Conservation (phyloP, 2,888 invertebrate species). For the Acleris laterana region DNA sequence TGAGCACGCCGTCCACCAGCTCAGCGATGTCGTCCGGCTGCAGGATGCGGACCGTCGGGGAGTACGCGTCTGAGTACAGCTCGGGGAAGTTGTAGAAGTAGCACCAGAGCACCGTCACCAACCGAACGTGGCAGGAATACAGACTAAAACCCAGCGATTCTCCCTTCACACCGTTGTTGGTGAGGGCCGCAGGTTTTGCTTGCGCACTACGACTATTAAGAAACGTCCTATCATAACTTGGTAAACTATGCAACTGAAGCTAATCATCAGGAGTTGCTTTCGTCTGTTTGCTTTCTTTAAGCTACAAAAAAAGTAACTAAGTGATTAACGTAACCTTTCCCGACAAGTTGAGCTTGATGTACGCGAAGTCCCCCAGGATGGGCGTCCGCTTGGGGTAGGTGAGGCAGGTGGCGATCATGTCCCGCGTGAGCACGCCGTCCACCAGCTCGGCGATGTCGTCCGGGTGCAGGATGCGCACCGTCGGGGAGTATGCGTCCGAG, state of each 20-base stretch:
- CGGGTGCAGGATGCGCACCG: constrained; percentile 54
- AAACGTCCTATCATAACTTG: no score
- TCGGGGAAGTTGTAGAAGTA: constrained; percentile 75
- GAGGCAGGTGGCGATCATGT: constrained; percentile 79
- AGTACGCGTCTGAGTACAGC: constrained; percentile 64
- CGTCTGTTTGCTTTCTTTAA: no score
- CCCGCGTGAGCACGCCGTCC: constrained; percentile 77
- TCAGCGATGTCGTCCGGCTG: constrained; percentile 58
- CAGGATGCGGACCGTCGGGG: constrained; percentile 62
- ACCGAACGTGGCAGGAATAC: no score
- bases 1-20: constrained; percentile 75
- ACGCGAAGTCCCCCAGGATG: constrained; percentile 78
- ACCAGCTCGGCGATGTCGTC: constrained; percentile 64
- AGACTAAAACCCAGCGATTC: no score
- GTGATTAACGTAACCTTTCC: constrained; percentile 58
- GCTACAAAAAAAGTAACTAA: neutral
- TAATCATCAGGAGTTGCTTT: no score
- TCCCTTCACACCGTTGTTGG: no score
- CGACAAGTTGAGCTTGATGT: constrained; percentile 82
- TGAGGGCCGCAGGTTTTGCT: no score
- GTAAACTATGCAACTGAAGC: no score
- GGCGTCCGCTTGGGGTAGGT: constrained; percentile 82
- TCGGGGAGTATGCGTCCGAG: constrained; percentile 64
- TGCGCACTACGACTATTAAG: no score
- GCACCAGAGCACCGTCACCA: constrained; percentile 73